Conservation (phyloP, 2,888 invertebrate genomes). For the Seira musarum region DNA sequence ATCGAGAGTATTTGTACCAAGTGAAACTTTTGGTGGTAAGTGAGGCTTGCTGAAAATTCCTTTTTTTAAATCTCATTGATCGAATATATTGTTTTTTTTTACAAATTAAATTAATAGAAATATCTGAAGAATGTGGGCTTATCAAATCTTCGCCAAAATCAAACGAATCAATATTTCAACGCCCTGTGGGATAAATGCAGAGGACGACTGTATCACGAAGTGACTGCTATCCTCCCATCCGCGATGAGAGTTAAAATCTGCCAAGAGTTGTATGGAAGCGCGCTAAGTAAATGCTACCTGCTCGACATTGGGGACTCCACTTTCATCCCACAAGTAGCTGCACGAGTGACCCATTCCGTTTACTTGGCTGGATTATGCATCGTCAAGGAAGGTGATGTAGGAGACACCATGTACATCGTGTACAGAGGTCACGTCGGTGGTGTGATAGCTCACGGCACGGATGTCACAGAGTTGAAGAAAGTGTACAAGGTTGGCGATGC, state of each 20-base stretch:
- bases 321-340: conserved; percentile 61
- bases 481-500: conserved; percentile 60
- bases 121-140: conserved; percentile 66
- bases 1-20: conserved; percentile 66
- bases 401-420: conserved; percentile 61
- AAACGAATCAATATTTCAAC: conserved; percentile 62
- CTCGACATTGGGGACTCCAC: conserved; percentile 35
- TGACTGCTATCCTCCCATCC: conserved; percentile 54
- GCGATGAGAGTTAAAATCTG: conserved; percentile 63
- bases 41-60: background rate
- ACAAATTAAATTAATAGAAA: conserved; percentile 46
- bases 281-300: conserved; percentile 40
- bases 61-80: background rate
- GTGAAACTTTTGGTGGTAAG: conserved; percentile 65
- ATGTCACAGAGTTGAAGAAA: conserved; percentile 18
- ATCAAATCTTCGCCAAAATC: conserved; percentile 51
- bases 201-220: conserved; percentile 60
- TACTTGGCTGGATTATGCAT: conserved; percentile 65
- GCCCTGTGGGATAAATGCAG: conserved; percentile 62
- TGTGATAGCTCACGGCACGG: too few species aligned
- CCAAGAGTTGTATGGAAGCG: conserved; percentile 53
- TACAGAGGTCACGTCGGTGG: conserved; percentile 62
- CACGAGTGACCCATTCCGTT: conserved; percentile 51
- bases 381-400: conserved; percentile 64
- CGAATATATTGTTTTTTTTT: background rate